Conservation (phyloP, 2,113 vertebrate species). For the Bungarus multicinctus region DNA sequence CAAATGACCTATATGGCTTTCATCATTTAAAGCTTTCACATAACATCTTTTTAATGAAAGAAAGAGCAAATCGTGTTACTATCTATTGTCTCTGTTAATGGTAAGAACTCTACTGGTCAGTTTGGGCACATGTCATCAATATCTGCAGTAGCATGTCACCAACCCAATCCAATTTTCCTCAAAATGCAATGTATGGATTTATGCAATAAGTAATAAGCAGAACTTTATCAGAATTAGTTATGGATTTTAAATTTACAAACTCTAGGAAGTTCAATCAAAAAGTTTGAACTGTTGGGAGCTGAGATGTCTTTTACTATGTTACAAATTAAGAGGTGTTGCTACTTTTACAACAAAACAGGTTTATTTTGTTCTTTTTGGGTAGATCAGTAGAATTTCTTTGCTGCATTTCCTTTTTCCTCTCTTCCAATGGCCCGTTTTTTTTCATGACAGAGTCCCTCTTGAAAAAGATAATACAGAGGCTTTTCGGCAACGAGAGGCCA, state of each 20-base stretch:
- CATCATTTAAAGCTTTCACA: neutral
- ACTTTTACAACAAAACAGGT: neutral
- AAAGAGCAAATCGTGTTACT: neutral
- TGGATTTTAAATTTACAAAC: neutral
- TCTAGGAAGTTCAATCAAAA: neutral
- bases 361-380: neutral
- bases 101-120: neutral
- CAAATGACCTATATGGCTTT: neutral
- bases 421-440: neutral
- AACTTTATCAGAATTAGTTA: neutral
- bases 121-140: neutral
- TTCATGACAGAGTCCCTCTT: constrained; percentile 75
- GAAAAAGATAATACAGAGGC: constrained; percentile 83
- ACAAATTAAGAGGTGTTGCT: neutral
- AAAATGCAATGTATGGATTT: neutral
- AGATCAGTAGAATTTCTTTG: neutral
- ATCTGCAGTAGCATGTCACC: neutral
- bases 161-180: neutral
- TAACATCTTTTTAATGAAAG: neutral
- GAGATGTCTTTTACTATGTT: neutral
- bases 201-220: neutral
- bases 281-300: neutral
- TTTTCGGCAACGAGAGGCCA: constrained; percentile 83
- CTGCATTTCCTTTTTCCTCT: neutral
- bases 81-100: neutral